These are phyloP conservation scores for Nematolebias whitei DNA, from an alignment of 2,113 vertebrate genomes.

Conservation along the genomic window DNA sequence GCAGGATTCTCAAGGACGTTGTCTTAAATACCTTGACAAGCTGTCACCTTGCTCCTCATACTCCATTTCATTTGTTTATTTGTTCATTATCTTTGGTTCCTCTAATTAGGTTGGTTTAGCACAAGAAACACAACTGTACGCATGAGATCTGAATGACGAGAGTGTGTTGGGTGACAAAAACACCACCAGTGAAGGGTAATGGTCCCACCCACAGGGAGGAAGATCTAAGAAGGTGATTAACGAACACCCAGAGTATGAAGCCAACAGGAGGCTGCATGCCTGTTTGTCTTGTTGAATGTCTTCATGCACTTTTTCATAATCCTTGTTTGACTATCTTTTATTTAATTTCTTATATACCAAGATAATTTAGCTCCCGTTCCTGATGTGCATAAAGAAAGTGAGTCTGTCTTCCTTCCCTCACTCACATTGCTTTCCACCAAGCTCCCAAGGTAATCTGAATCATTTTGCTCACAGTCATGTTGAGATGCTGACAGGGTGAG, in stretches of 20 bases:
- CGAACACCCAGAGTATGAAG: conserved; percentile 53
- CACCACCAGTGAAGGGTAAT: conserved; percentile 59
- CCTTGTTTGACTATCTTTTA: not conserved
- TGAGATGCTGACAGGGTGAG: conserved; percentile 49
- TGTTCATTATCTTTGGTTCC: conserved; percentile 62
- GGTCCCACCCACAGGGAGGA: conserved; percentile 70
- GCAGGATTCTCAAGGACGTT: conserved; percentile 29
- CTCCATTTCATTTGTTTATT: conserved; percentile 63
- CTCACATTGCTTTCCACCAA: conserved; percentile 10
- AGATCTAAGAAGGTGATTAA: conserved; percentile 75
- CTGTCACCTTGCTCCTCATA: conserved; percentile 43
- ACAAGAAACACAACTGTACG: conserved; percentile 16
- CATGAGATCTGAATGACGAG: conserved; percentile 35
- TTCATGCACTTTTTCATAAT: conserved; percentile 19
- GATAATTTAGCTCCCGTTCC: conserved; percentile 1
- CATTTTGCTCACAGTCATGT: conserved; percentile 55
- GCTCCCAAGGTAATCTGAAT: conserved; percentile 51
- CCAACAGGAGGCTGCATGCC: conserved; percentile 16
- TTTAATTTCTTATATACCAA: conserved; percentile 8
- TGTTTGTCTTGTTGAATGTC: conserved; percentile 1
- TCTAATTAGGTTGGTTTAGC: conserved; percentile 48
- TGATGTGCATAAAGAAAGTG: conserved; percentile 24
- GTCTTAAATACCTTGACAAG: conserved; percentile 47
- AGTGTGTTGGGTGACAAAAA: conserved; percentile 48
- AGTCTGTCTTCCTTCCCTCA: conserved; percentile 16